Base-by-base conservation (phyloP, 2,113 vertebrate genomes). In the Orycteropus afer region DNA sequence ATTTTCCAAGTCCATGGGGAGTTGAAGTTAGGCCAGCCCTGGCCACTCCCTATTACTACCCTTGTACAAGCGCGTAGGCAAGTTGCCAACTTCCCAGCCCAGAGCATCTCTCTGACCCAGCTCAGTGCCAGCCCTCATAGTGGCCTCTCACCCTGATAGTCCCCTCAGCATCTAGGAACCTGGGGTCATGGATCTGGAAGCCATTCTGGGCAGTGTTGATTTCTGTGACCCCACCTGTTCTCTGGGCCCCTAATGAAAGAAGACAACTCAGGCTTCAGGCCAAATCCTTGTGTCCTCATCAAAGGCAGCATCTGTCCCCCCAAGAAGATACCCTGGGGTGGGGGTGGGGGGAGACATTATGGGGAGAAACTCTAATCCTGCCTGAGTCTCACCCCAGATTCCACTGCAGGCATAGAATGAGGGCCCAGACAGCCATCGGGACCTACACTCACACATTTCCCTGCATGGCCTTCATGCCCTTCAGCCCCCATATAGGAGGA, bases 281-380 rank as follows among this genome's bases (percentile, higher is more conserved):
- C 97, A 98, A 97, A 87, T 96, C 95, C 96, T 96, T 96, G 89
- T 97, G 96, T 97, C 97, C 96, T 97, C 97, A 97, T 97, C 97
- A 97, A 97, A 98, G 83, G 93, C 96, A 97, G 97, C 97, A 98
- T 98, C 97, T 98, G 97, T 98, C 97, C 96, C 71, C 47, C 94
- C n/a, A 87, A 95, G 95, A 97, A 95, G 95, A 93, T 94, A 96
- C 91, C 81, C 95, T 92, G 86, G 11, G 27, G 88, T 8, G 85
- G 29, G 80, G 32, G 59, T 49, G 13, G 76, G 77, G 73, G 83
- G 40, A 91, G 78, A 71, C 93, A 80, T n/a, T n/a, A n/a, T n/a
- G 79, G 90, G 78, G 87, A 95, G 84, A 92, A 92, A 73, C 78
- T 85, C n/a, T 8, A 0, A 4, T 94, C 86, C 83, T 95, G 94